Evolutionary conservation across 2,113 vertebrate genomes (phyloP), one percentile per base, ranked within the genome.

Genomic region (Galeopterus variegatus): DNA sequence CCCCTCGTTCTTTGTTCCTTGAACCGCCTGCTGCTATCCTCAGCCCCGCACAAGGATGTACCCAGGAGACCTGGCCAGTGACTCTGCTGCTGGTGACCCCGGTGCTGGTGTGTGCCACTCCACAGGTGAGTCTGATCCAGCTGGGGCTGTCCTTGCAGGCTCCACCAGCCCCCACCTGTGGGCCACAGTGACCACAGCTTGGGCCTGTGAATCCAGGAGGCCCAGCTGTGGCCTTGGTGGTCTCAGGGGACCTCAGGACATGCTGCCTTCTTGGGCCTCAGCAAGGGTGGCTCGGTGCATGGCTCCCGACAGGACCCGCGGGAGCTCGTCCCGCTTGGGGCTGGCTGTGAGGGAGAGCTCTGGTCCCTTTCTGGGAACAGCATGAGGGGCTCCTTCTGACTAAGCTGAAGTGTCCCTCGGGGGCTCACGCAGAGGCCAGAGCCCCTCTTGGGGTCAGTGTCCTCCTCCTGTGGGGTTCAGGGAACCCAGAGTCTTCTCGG

Each of bases 51-150:
- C n/a, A 5, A 72, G 36, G 69, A 72, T 36, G 69, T n/a, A 72
- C 69, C 69, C 36, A 23, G n/a, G 69, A 41, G 69, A 41, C 9
- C 19, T 36, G 10, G 10, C 69, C 23, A 19, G 69, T 72, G 36
- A 72, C 36, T 36, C 36, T 5, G 2, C 69, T 5, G 36, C 19
- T 12, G n/a, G 69, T 72, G 36, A 72, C 36, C 69, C 36, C 8
- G 1, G n/a, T 5, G 36, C 19, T 12, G 69, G 36, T 0, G 5
- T 23, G 69, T 0, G n/a, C n/a, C 36, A 1, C n/a, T 23, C 9
- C 69, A 72, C 36, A 21, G 36, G n/a, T 36, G 69, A 72, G 69
- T 41, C n/a, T 70, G 69, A 36, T 36, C 69, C 19, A 19, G 8
- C 18, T 70, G 69, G 10, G 69, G 31, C 19, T 23, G 69, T 72